phyloP scores from a whole-genome alignment of 2,888 invertebrate genomes.

The Ormyrus rosae region DNA sequence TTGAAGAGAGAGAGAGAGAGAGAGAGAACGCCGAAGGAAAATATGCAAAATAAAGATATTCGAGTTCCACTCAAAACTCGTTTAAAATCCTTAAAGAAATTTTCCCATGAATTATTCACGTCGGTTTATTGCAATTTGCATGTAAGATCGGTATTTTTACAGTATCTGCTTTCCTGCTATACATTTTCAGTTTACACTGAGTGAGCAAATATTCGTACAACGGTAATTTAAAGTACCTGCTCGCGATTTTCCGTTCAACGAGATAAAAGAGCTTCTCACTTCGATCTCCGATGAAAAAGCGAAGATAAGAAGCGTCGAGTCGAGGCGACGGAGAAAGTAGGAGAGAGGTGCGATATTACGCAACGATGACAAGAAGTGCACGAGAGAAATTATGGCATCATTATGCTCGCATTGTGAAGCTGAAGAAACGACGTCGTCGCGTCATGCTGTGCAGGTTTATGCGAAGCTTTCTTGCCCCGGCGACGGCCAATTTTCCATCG shows the following conservation, averaged over 20 bases:
- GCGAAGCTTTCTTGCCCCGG: too few species aligned
- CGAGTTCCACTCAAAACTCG: neutral
- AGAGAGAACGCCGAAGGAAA: neutral
- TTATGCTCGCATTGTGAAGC: neutral
- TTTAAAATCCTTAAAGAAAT: conserved; percentile 27
- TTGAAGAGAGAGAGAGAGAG: too few species aligned
- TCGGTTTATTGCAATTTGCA: conserved; percentile 23
- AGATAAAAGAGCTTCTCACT: conserved; percentile 29
- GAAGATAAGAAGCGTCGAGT: conserved; percentile 8
- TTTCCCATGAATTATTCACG: conserved; percentile 31
- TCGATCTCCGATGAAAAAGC: conserved; percentile 19
- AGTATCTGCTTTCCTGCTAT: neutral
- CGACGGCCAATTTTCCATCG: too few species aligned
- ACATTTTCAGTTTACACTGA: neutral
- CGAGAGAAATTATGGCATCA: conserved; percentile 2
- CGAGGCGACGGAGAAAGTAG: conserved; percentile 36
- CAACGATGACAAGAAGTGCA: neutral
- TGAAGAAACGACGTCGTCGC: neutral
- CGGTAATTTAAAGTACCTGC: neutral
- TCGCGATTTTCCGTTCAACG: neutral
- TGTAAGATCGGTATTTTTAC: conserved; percentile 6
- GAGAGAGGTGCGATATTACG: conserved; percentile 23
- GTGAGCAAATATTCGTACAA: neutral
- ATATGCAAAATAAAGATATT: conserved; percentile 22
- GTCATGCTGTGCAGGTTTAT: too few species aligned